Base-by-base conservation (phyloP, 2,888 invertebrate genomes). In the Apotomis turbidana region DNA sequence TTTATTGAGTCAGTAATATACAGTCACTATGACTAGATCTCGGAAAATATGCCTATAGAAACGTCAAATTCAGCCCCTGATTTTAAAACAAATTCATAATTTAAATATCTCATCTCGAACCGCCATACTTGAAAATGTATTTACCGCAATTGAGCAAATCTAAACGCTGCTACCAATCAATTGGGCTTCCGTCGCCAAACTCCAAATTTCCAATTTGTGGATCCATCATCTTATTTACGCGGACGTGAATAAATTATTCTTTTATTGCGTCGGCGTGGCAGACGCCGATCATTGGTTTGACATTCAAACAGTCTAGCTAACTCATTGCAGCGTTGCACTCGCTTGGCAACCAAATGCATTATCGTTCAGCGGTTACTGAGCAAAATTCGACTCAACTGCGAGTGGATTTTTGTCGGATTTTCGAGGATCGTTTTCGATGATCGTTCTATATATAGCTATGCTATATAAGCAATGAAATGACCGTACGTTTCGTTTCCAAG, bases 281-380 rank as follows among this genome's bases (percentile, higher is more conserved):
- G 89, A 86, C 89, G 80, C 85, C 87, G 90, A 91, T 92, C 90
- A 93, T 93, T 93, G 90, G 90, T 93, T 93, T 93, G 93, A 93
- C 93, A 91, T 93, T 93, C 93, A 93, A 90, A 91, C 89, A 82
- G 88, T 87, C 91, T 91, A 91, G 88, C 91, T 86, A 87, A 89
- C 87, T 89, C 89, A 89, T 90, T 92, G 92, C 92, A 92, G 81
- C 85, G 84, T 79, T 74, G 74, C 75, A 76, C 75, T 64, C 74
- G 58, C 72, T 74, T 73, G 66, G 64, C 73, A 74, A 75, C 79
- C 78, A 80, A 80, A 79, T 83, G 83, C 81, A 83, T 51, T 70
- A 75, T 74, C 71, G 69, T 62, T 38, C 3, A 4, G 4, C 73
- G 41, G 64, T 59, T 60, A 57, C 27, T 79, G 78, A 77, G 71